Conservation (phyloP, 1,140 invertebrate species). For the Drosophila bocqueti region DNA sequence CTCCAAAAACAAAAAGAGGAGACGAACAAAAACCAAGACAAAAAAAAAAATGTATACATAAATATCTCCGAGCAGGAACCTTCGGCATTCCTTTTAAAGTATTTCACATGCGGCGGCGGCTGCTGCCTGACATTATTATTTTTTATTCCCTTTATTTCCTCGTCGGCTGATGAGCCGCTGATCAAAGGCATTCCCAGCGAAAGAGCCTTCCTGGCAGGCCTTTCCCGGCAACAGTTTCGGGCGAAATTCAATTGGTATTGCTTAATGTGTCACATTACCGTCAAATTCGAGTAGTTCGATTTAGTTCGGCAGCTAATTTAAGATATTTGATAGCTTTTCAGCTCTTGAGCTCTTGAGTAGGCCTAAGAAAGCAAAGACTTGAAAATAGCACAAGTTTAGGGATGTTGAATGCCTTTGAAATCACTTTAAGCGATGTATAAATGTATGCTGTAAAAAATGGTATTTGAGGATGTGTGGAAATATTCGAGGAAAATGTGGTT, state of each 20-base stretch:
- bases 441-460: no score
- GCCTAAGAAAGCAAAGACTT: no score
- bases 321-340: conserved; percentile 10
- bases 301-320: conserved; percentile 21
- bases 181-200: conserved; percentile 54
- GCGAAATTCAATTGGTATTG: conserved; percentile 27
- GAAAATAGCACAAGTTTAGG: not conserved
- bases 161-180: conserved; percentile 40
- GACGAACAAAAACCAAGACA: conserved; percentile 16
- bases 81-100: conserved; percentile 59
- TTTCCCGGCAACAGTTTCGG: conserved; percentile 25
- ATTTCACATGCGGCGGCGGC: conserved; percentile 40
- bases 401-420: not conserved
- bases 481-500: no score
- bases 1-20: conserved; percentile 8
- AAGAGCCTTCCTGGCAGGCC: not conserved
- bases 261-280: conserved; percentile 38
- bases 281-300: conserved; percentile 29
- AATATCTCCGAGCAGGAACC: conserved; percentile 52
- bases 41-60: conserved; percentile 54
- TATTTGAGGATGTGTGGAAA: not conserved
- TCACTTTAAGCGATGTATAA: not conserved
- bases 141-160: conserved; percentile 42
- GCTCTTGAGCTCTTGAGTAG: not conserved
- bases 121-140: conserved; percentile 49